Conservation (phyloP, 1,140 invertebrate genomes). For the Tetragonula clypearis region DNA sequence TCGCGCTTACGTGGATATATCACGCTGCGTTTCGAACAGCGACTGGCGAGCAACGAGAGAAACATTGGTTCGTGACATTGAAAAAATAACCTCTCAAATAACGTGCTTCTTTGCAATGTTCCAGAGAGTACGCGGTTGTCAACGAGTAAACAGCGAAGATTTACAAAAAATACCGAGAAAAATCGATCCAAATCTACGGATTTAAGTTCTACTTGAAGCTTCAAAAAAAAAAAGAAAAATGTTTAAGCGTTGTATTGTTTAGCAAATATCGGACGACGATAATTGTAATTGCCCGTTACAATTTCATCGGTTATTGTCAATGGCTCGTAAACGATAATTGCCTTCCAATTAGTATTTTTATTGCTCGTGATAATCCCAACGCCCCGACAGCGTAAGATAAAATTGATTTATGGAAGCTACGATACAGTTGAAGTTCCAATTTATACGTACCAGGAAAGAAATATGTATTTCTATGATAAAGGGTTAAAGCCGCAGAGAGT, state of each 20-base stretch:
- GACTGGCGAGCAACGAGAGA: too few relatives aligned
- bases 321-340: not conserved
- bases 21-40: too few relatives aligned
- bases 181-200: not conserved
- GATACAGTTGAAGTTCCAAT: not conserved
- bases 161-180: not conserved
- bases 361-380: not conserved
- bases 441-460: too few relatives aligned
- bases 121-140: not conserved
- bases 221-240: not conserved
- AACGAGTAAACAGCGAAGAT: too few relatives aligned
- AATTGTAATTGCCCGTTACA: not conserved
- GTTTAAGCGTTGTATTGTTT: not conserved
- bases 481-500: too few relatives aligned
- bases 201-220: not conserved
- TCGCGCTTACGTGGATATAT: not conserved
- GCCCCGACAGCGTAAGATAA: not conserved
- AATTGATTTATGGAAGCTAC: not conserved
- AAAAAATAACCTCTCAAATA: not conserved
- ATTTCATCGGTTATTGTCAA: not conserved
- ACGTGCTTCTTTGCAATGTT: not conserved
- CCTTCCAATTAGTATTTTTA: not conserved
- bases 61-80: not conserved
- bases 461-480: not conserved
- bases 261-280: not conserved